Conservation (phyloP, 23 tunicate genomes). For the Corella eumyota region DNA sequence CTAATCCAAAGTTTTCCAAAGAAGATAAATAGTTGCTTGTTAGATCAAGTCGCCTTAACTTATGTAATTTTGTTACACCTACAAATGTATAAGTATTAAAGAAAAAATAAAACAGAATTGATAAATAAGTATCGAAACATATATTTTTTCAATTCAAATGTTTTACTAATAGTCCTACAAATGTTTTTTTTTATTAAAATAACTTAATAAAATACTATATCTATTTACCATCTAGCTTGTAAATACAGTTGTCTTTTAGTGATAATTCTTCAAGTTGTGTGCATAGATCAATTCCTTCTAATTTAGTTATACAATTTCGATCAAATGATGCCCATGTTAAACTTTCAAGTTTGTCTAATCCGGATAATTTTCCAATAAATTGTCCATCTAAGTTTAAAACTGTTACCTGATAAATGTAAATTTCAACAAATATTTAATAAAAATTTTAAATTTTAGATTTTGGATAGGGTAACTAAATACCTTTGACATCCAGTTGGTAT, state of each 20-base stretch:
- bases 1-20: constrained; percentile 54
- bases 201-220: background rate
- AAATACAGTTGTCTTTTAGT: constrained; percentile 68
- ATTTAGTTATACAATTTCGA: constrained; percentile 66
- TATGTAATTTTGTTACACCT: constrained; percentile 56
- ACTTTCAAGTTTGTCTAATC: constrained; percentile 53
- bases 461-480: constrained; percentile 24
- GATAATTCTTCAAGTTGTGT: constrained; percentile 57
- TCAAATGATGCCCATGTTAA: constrained; percentile 63
- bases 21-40: constrained; percentile 64
- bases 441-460: background rate
- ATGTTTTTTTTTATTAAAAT: background rate
- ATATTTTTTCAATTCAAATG: background rate
- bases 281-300: constrained; percentile 73
- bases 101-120: background rate
- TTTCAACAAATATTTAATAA: background rate
- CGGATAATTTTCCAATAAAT: constrained; percentile 58
- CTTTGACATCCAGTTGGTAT: constrained; percentile 64
- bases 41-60: constrained; percentile 36
- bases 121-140: background rate
- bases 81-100: background rate
- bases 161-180: too few relatives aligned
- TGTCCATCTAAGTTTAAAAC: constrained; percentile 76
- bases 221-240: constrained; percentile 70
- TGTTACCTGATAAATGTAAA: constrained; percentile 40